Evolutionary conservation across 2,888 invertebrate species (phyloP), one percentile per base, ranked within the genome.

Genomic region (Tiliacea citrago): DNA sequence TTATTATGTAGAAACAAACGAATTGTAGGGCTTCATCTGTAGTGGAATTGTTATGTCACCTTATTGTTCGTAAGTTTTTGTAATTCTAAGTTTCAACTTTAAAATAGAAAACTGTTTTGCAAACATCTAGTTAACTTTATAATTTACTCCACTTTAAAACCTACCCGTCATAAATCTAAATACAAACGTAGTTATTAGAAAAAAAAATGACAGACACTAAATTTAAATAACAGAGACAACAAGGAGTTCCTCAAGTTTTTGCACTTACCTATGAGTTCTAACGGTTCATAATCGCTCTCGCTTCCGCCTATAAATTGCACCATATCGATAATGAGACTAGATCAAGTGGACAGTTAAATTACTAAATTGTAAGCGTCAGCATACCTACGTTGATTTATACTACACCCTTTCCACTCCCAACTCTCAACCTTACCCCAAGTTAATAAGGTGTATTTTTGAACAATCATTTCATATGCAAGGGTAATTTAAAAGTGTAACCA

Each of bases 291-390:
- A 39, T 0, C 75, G 68, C 82, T 49, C 10, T 58, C 71, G 61
- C 71, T 60, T 12, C 47, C 57, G 76, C 77, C 35, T 67, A 68
- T 66, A 55, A 39, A 62, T 79, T 78, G 58, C 9, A 86, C 75
- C 80, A 85, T 84, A 72, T 73, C 83, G 83, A 88, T 92, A 93
- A 93, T 93, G 90, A 91, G 90, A 89, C 92, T 92, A 92, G 93
- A 93, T 93, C 92, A 93, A 91, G 92, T 92, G 91, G 94, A 94
- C 94, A 93, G 92, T 91, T 91, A 94, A 94, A 94, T 94, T 94
- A 91, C 93, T 92, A 94, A 94, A 94, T 93, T 92, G 93, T 94
- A 91, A 92, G 90, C 91, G 92, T 93, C 91, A 90, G 89, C 91
- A 91, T 92, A 90, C 91, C 90, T 89, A 89, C 84, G 88, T 92